Base-by-base conservation (phyloP, 2,888 invertebrate genomes). In the Xestobium rufovillosum region DNA sequence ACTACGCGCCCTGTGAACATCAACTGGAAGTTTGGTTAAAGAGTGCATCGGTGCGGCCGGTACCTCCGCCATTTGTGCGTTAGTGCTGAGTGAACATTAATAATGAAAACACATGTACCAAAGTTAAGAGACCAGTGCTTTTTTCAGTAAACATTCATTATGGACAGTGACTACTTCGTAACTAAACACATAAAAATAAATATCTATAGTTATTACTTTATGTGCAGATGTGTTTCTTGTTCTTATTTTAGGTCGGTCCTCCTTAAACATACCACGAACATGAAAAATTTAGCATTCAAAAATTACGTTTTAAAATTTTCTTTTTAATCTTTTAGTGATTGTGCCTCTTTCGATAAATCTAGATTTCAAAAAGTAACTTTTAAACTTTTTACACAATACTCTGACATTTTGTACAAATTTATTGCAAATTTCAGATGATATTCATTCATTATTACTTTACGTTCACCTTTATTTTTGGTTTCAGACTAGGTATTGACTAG, bases 131-230 rank as follows among this genome's bases (percentile, higher is more conserved):
- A 60, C 60, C 59, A 61, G 59, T 60, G 60, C 59, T 59, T 48
- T 51, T 52, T 50, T 47, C 49, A 42, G 51, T 55, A 59, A 58
- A 60, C 61, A 60, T 57, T 53, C 52, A 59, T 55, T 19, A 56
- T 52, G 53, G 58, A 58, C 55, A 57, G 50, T 57, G 49, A 58
- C 48, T 56, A 53, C 47, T 53, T 49, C 42, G 52, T 47, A 57
- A 56, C 52, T 52, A 55, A 59, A 59, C 52, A 53, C 55, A 51
- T 55, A 60, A 61, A 59, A 60, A 60, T 59, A 60, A 57, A 56
- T 57, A 55, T 55, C 49, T 57, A 44, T 54, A 50, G 51, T 48
- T 41, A 45, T 43, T 48, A 39, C 41, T 48, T 49, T 52, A 47
- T 46, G 49, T 54, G 53, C 50, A 47, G 45, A 47, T 52, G 51